phyloP scores from a whole-genome alignment of 2,113 vertebrate species.

The cat (Felis catus) region F.catus_Fca126_mat1.0 CM031419.1:161857001-161857500 shows the following conservation, averaged over 20 bases:
- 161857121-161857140: neutral
- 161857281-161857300: neutral
- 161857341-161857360: constrained; percentile 15
- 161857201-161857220: constrained; percentile 32
- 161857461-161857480: neutral
- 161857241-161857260: constrained; percentile 48
- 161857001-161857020: neutral
- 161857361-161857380: neutral
- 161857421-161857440: neutral
- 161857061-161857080: neutral
- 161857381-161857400: constrained; percentile 7
- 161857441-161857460: neutral
- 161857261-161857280: constrained; percentile 44
- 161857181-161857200: constrained; percentile 16
- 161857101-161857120: neutral
- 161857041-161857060: neutral
- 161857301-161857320: neutral
- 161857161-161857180: constrained; percentile 34
- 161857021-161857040: neutral
- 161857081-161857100: neutral
- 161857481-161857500: neutral
- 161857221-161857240: neutral
- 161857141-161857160: neutral
- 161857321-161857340: neutral
- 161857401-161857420: neutral